Base-by-base conservation (phyloP, 2,797 vertebrate genomes). In the Aeoliscus strigatus region DNA sequence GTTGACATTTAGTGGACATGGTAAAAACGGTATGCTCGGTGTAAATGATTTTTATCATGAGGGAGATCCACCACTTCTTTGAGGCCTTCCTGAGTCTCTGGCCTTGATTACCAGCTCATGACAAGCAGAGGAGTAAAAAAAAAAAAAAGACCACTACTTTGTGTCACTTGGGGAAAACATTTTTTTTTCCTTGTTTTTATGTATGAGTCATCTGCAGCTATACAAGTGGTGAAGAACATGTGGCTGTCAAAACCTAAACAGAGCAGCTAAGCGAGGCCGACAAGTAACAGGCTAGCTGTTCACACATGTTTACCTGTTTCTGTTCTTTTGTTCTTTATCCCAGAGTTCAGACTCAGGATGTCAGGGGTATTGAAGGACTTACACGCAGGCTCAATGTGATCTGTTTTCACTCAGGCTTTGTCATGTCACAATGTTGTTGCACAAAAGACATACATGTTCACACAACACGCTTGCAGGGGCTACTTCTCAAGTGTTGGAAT, bases 41-140 rank as follows among this genome's bases (percentile, higher is more conserved):
- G 62, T 70, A 64, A 77, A 71, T 56, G 75, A 56, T 39, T 60
- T 83, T 84, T 82, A 77, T 75, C 62, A 75, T 63, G 6, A 14
- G 21, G 35, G 55, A 70, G 67, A 80, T 81, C 51, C 70, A 72
- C 67, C 66, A 80, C 65, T 60, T 61, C 83, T 31, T 35, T 81
- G 82, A 79, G 75, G 63, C 65, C 52, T 43, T 70, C 62, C 47
- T 70, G 72, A 84, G 79, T 74, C 70, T 78, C 63, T 86, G 81
- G 84, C 79, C 79, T 76, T 62, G 69, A 73, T 83, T 83, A 80
- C 69, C 63, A 73, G 80, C 62, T 77, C 73, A 83, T 73, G 66
- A 85, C 81, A 79, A 54, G 43, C 48, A 47, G 62, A 56, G 47
- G 53, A 79, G 60, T 33, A 64, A 49, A 77, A 67, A 65, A 46